These are phyloP conservation scores for Cataglyphis albicans DNA, from an alignment of 2,888 invertebrate species.

Conservation along the genomic window DNA sequence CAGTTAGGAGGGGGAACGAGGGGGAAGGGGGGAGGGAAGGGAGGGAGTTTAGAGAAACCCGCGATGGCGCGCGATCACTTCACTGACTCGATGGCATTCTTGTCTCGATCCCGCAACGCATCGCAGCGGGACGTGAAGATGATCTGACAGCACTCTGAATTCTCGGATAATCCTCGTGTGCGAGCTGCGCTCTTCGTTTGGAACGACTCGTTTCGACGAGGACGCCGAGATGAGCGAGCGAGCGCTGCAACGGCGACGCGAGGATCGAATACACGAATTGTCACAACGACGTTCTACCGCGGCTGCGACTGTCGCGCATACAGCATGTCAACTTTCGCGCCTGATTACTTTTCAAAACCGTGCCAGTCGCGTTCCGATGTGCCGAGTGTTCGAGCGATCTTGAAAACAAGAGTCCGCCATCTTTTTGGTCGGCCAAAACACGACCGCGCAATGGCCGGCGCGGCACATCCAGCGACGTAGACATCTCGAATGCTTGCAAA, in stretches of 20 bases:
- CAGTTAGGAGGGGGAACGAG: not conserved
- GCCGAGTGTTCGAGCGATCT: constrained; percentile 69
- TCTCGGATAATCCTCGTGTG: not conserved
- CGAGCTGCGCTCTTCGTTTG: constrained; percentile 46
- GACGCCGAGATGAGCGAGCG: constrained; percentile 33
- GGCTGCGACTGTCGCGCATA: constrained; percentile 35
- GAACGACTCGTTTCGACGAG: not conserved
- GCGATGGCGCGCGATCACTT: constrained; percentile 44
- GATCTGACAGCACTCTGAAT: constrained; percentile 47
- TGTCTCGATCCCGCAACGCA: constrained; percentile 12
- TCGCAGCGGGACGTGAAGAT: constrained; percentile 23
- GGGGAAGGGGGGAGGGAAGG: not conserved
- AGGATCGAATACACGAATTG: not conserved
- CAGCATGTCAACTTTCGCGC: constrained; percentile 67
- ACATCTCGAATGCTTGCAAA: no score
- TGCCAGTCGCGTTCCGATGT: constrained; percentile 27
- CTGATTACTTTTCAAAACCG: constrained; percentile 64
- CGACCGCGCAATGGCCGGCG: constrained; percentile 80
- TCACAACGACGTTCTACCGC: constrained; percentile 28
- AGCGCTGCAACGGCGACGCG: not conserved
- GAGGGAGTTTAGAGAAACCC: constrained; percentile 15
- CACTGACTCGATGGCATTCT: constrained; percentile 15
- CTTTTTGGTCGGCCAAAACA: constrained; percentile 81
- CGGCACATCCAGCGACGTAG: constrained; percentile 34
- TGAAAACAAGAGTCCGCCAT: constrained; percentile 83